Conservation (phyloP, 2,888 invertebrate genomes). For the Ochropleura leucogaster region DNA sequence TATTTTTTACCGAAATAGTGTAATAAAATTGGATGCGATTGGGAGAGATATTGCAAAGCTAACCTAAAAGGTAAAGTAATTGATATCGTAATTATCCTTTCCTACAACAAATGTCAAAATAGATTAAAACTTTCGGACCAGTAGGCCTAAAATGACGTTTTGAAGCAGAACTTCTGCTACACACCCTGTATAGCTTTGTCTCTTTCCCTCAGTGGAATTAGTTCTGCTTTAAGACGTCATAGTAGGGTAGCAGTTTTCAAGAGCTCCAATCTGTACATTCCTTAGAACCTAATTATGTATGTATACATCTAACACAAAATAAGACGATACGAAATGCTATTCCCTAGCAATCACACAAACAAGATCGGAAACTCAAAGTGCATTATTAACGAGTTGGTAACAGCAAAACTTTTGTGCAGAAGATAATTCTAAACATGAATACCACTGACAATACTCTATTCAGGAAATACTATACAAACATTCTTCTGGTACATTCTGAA, state of each 20-base stretch:
- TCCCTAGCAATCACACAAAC: constrained; percentile 59
- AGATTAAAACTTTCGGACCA: neutral
- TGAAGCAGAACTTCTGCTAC: too few species aligned
- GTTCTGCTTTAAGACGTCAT: too few species aligned
- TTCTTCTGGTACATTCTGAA: constrained; percentile 65
- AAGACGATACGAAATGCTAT: constrained; percentile 60
- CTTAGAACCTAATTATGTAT: constrained; percentile 25
- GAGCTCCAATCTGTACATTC: constrained; percentile 33
- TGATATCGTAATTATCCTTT: neutral
- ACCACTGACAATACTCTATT: constrained; percentile 65
- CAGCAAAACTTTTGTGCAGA: constrained; percentile 70
- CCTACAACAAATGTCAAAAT: constrained; percentile 14
- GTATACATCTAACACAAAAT: constrained; percentile 20
- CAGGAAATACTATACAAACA: constrained; percentile 68
- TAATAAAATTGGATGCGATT: constrained; percentile 50
- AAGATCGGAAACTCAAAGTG: constrained; percentile 77
- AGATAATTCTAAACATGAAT: constrained; percentile 62
- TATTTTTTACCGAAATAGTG: constrained; percentile 40
- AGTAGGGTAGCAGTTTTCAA: neutral
- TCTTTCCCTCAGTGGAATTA: too few species aligned
- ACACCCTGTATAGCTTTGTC: too few species aligned
- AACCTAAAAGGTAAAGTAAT: constrained; percentile 4
- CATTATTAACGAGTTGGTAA: constrained; percentile 83
- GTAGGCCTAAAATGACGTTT: too few species aligned
- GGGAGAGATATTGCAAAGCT: constrained; percentile 35